Evolutionary conservation across 2,888 invertebrate genomes (phyloP).

Genomic region (Orchestes rusci): DNA sequence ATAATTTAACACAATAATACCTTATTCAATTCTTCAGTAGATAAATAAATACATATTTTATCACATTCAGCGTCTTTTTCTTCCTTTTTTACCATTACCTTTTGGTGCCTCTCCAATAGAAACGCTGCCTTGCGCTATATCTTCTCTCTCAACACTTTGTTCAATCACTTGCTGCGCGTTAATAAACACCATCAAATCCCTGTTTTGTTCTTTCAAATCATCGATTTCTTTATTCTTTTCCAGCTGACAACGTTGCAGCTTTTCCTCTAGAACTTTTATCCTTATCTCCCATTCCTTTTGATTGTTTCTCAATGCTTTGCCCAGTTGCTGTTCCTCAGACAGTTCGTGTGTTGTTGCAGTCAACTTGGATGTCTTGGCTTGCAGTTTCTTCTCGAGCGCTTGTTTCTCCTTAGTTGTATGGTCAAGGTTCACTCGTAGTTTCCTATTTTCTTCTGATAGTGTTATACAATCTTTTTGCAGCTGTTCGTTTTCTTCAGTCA

Average conservation of each 20-base stretch:
- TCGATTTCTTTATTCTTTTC: conserved; percentile 58
- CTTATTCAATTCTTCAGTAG: too few relatives aligned
- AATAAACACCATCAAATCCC: conserved; percentile 95
- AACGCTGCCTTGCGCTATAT: conserved; percentile 56
- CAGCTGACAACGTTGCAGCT: conserved; percentile 41
- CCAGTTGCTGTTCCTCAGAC: conserved; percentile 79
- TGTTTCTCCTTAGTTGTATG: conserved; percentile 59
- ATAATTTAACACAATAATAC: too few relatives aligned
- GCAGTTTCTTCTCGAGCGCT: conserved; percentile 62
- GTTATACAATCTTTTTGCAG: conserved; percentile 46
- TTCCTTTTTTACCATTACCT: conserved; percentile 28
- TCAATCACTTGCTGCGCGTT: conserved; percentile 64
- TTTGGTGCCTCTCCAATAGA: conserved; percentile 46
- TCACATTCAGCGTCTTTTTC: conserved; percentile 1
- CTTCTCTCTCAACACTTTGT: conserved; percentile 50
- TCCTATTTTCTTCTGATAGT: conserved; percentile 46
- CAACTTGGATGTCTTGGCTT: conserved; percentile 59
- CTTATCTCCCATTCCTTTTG: conserved; percentile 66
- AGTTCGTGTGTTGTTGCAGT: conserved; percentile 62
- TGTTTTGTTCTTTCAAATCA: conserved; percentile 85
- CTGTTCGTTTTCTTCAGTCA: conserved; percentile 36
- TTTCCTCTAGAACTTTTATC: conserved; percentile 50
- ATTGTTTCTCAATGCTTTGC: conserved; percentile 67
- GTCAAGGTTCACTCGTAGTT: conserved; percentile 46
- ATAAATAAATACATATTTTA: too few relatives aligned